Base-by-base conservation (phyloP, 2,113 vertebrate species). In the Neomonachus schauinslandi region DNA sequence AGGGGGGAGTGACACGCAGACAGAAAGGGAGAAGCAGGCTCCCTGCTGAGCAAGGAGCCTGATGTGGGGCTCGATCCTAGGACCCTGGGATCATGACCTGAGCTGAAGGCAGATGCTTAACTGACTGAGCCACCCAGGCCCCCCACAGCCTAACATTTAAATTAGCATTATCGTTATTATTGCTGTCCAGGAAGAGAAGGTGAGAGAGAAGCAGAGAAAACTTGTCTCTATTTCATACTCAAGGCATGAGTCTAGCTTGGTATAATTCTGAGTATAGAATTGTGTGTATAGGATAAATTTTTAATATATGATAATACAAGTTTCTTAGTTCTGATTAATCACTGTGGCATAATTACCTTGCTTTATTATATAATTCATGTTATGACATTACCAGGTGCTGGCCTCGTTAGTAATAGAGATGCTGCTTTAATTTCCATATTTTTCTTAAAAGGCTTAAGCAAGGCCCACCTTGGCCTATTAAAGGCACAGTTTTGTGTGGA, bases 311-410 rank as follows among this genome's bases (percentile, higher is more conserved):
- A 57, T 91, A 94, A 92, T 91, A 21, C 1, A 49, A 79, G 18
- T 28, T 87, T 87, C 63, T 92, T 76, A 57, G 31, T 53, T 94
- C 57, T 94, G 88, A 80, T 91, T 59, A 88, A 83, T 96, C 80
- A 65, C 80, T 84, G 89, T 63, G 26, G 69, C 39, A 18, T 81
- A 88, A 92, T 92, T 80, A 65, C 67, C 69, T 90, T 89, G 79
- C 42, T 91, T 96, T 88, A 76, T 81, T 95, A 9, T 91, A 55
- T 95, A 94, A 91, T 88, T 88, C 72, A 96, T 65, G 14, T 81
- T 80, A 76, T 81, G 16, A 63, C 59, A 24, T 36, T 72, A 16
- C 63, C 49, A 63, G 22, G 18, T 94, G 93, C 63, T 42, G 55
- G 33, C 22, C 51, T 36, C 51, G 22, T 89, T 84, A 46, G 61